Base-by-base conservation (phyloP, 2,797 vertebrate genomes). In the Gambelia wislizenii region DNA sequence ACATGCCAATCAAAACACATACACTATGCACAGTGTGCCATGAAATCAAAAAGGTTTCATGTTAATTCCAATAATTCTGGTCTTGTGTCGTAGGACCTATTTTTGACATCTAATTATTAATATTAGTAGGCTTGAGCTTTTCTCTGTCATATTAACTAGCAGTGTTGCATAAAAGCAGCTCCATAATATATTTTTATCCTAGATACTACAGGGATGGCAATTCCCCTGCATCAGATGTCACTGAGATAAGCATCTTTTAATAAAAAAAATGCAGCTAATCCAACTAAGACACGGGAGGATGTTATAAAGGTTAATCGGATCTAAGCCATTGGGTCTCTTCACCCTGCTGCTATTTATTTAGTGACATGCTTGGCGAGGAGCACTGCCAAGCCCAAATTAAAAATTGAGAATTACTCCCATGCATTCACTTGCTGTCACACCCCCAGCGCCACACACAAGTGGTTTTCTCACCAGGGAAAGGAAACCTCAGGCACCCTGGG, bases 231-330 rank as follows among this genome's bases (percentile, higher is more conserved):
- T 92, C 83, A 85, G 79, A 87, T 88, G 54, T 81, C 93, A 92
- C 72, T 64, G 59, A 9, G 42, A 6, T 72, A 94, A 95, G 88
- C 42, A 95, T 86, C 90, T 89, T 76, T 70, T 87, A 42, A 92
- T 88, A 89, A 56, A 92, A 76, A 82, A 92, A 77, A 82, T 79
- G 44, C 91, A 92, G 88, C 84, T 90, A 95, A 95, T 91, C 88
- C 92, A 93, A 61, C 92, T 94, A 95, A 92, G 88, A 86, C 27
- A 22, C 9, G 36, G 91, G 84, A 93, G 91, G 91, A 95, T 92
- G 90, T 44, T 87, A 75, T 88, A 92, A 89, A 89, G 78, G 85
- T 94, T 93, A 95, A 95, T 94, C 92, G 93, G 90, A 93, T 92
- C 92, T 91, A 90, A 95, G 92, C 86, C 87, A 52, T 0, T 69